Evolutionary conservation across 1,140 invertebrate species (phyloP), one percentile per base, ranked within the genome.

Genomic region (Trichonephila clavata): DNA sequence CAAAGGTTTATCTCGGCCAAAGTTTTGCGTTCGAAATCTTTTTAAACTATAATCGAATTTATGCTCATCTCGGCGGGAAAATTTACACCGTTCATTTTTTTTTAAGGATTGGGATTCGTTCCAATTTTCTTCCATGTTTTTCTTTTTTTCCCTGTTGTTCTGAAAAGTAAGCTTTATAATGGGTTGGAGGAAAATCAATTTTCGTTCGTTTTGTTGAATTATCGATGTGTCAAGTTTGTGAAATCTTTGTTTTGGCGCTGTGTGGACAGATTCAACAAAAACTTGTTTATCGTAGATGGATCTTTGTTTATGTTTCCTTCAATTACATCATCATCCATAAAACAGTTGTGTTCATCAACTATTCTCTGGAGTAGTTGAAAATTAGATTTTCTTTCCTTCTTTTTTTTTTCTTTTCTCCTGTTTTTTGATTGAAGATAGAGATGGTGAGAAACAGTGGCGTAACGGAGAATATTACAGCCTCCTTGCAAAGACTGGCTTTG

Each of bases 21-120:
- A 81, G 80, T 83, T 63, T 43, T 39, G 80, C 60, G 59, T 59
- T 65, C 32, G 80, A 18, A 83, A 50, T 43, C 80, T 83, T 83
- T 91, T 83, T 60, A 83, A 91, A 83, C 80, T 91, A 83, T 91
- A 83, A 83, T 91, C 90, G 80, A 91, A 81, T 83, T 83, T 83
- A 61, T 91, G 77, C 80, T 63, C 59, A 60, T 61, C 59, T 65
- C 86, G 63, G 86, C 32, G 86, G 86, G 86, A 88, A 88, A 88
- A 88, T 88, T 88, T 71, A 71, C 61, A 68, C 86, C 86, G 86
- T 50, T 50, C 63, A 68, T 88, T 88, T 50, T 71, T 77, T 32
- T 24, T 77, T 18, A 77, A 32, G 27, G 65, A 16, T 77, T 39
- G 71, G 71, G 71, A 77, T 32, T 77, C 71, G 18, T 86, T 86